Percentiles rank a stretch among this genome's conserved stretches.
These are phyloP conservation scores for Melopsittacus undulatus DNA, from an alignment of 2,797 vertebrate genomes.

Conservation along the genomic window DNA sequence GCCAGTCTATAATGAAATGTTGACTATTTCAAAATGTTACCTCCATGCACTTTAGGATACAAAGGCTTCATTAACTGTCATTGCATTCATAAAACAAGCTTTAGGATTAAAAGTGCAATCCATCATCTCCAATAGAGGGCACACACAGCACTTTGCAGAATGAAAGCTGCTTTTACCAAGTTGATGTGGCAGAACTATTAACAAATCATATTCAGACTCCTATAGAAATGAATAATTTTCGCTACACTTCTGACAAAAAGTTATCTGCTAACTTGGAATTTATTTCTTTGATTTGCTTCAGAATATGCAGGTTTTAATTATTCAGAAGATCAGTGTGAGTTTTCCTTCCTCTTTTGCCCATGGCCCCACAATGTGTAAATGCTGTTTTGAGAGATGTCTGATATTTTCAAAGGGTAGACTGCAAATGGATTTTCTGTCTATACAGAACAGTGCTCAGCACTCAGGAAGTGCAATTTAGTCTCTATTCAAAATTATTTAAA, in stretches of 20 bases:
- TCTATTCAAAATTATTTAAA: not conserved
- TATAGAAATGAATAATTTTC: not conserved
- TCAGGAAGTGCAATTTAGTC: not conserved
- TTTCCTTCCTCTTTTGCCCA: not conserved
- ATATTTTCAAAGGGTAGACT: not conserved
- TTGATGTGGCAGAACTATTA: not conserved
- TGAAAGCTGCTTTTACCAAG: not conserved
- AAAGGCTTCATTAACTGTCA: not conserved
- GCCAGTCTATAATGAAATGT: not conserved
- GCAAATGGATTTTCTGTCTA: not conserved
- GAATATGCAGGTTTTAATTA: not conserved
- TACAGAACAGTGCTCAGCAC: not conserved
- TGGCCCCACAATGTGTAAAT: not conserved
- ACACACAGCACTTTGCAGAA: not conserved
- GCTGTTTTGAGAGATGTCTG: not conserved
- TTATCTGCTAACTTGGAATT: not conserved
- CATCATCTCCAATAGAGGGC: conserved; percentile 15
- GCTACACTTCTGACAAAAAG: not conserved
- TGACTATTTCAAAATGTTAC: not conserved
- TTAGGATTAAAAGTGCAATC: not conserved
- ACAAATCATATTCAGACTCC: not conserved
- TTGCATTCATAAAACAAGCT: not conserved
- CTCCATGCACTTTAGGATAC: not conserved
- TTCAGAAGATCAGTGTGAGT: not conserved
- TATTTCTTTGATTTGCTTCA: not conserved